Base-by-base conservation (phyloP, 1,140 invertebrate species). In the Ctenoplectra terminalis region DNA sequence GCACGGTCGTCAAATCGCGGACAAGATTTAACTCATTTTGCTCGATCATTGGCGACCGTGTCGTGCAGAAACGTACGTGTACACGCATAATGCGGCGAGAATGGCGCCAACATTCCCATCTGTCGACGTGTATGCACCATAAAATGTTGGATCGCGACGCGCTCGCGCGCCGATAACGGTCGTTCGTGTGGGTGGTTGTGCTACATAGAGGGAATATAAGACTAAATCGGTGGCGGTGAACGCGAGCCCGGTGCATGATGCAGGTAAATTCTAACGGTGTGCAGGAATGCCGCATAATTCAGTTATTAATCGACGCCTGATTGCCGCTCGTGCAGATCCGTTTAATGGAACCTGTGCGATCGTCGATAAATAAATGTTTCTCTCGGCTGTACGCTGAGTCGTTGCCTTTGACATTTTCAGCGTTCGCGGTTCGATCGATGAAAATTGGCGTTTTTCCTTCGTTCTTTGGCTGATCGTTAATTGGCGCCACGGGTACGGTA, bases 101-200 rank as follows among this genome's bases (percentile, higher is more conserved):
- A 85, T 83, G 90, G 90, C 90, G 89, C 89, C 89, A 90, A 90
- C 89, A 90, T 90, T 90, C 89, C 87, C 84, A 85, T 90, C 87
- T 81, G 72, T 85, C 84, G 83, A 82, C 71, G 83, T 83, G 74
- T 87, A 70, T 87, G 77, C 80, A 82, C 79, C 78, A 58, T 81
- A 85, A 87, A 87, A 88, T 67, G 71, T 75, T 50, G 69, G 61
- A 74, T 37, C 56, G 46, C 72, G 52, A 61, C 37, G 75, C 64
- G 9, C 15, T 48, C 23, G 56, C 15, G 15, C 43, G 31, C n/a
- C 15, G 54, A 58, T 43, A 56, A 78, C 54, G 40, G 8, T 34
- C 26, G 52, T 23, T 26, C 11, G 71, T 60, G 73, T 77, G 54
- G 81, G 74, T 63, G 69, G 69, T 61, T n/a, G 31, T 52, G 56